Base-by-base conservation (phyloP, 1,140 invertebrate species). In the Temnothorax curvispinosus region DNA sequence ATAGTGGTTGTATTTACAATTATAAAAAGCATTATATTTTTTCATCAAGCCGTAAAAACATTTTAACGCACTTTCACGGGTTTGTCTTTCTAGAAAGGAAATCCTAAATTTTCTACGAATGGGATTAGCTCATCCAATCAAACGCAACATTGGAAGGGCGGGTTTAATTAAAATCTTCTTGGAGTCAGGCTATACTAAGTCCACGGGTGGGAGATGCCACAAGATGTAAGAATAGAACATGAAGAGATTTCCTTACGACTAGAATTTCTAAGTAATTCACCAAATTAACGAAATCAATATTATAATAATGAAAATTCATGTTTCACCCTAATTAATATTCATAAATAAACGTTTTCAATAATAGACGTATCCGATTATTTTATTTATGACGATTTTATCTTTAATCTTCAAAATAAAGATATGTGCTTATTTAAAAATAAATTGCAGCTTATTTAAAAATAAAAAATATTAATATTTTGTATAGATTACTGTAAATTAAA, bases 91-190 rank as follows among this genome's bases (percentile, higher is more conserved):
- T 62, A 76, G 69, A 86, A 90, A 87, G 87, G 91, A 91, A 92
- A 85, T 92, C 92, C 92, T 93, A 94, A 95, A 93, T 95, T 94
- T 93, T 86, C 89, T 91, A 88, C 90, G 89, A 92, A 87, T 75
- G 74, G 92, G 91, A 95, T 95, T 95, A 94, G 94, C 92, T 94
- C 91, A 85, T 92, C 94, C 94, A 95, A 95, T 95, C 94, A 94
- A 90, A 94, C 92, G 93, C 92, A 94, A 95, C 94, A 95, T 92
- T 94, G 94, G 93, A 95, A 94, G 93, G 94, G 94, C 94, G 94
- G 94, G 91, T 93, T 95, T 95, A 95, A 95, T 95, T 95, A 95
- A 95, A 95, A 95, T 95, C 94, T 93, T 93, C 91, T 93, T 93
- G 90, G 89, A 91, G 87, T 81, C 84, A 87, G 89, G 86, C 91